These are phyloP conservation scores for human (Homo sapiens) DNA, from an alignment of 2,113 vertebrate species.

Conservation along the genomic window DNA sequence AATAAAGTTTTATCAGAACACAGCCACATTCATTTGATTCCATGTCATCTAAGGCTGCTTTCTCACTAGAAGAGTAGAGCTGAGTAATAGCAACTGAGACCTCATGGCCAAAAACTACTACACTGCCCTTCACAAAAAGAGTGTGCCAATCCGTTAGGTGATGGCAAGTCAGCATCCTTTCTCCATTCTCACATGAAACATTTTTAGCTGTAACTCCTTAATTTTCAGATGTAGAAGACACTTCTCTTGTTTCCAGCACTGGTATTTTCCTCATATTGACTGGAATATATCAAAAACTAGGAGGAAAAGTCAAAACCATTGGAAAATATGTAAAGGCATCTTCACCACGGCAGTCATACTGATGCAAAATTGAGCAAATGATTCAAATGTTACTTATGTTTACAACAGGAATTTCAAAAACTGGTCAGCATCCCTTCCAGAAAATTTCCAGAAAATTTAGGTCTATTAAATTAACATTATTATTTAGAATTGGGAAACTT, in stretches of 20 bases:
- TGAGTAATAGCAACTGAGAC: background rate
- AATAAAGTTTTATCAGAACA: background rate
- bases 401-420: background rate
- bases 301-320: background rate
- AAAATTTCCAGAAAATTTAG: background rate
- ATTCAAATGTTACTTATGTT: background rate
- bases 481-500: background rate
- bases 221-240: background rate
- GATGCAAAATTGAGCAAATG: background rate
- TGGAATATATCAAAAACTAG: background rate
- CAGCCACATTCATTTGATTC: background rate
- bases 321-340: background rate
- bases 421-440: background rate
- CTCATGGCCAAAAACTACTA: background rate
- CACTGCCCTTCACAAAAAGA: background rate
- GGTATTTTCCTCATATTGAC: background rate
- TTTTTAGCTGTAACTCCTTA: background rate
- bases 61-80: background rate
- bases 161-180: background rate
- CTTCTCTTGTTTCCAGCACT: background rate
- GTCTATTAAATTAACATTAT: background rate
- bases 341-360: background rate
- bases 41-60: background rate
- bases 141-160: background rate
- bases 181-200: background rate